Conservation (phyloP, 1,140 invertebrate genomes). For the Artemia franciscana region DNA sequence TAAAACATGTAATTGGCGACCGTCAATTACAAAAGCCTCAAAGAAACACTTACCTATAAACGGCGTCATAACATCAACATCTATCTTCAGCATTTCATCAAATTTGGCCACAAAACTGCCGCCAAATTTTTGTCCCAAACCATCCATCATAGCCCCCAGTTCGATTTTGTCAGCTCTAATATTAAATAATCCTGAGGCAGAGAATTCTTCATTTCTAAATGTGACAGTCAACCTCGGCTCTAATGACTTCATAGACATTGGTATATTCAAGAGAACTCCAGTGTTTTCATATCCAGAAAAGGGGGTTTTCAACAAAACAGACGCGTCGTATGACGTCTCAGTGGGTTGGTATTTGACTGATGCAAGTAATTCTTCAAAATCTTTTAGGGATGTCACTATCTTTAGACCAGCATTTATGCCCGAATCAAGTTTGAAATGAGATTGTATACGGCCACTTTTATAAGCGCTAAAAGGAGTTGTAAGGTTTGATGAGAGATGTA, state of each 20-base stretch:
- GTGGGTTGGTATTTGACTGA: conserved; percentile 9
- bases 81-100: conserved; percentile 1
- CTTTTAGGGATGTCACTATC: conserved; percentile 11
- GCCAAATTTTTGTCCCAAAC: neutral
- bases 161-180: conserved; percentile 1
- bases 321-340: conserved; percentile 10
- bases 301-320: conserved; percentile 12
- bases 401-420: conserved; percentile 11
- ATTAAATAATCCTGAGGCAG: neutral
- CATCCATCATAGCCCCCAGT: neutral
- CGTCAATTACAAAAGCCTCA: too few species aligned
- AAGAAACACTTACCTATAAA: neutral
- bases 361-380: conserved; percentile 5
- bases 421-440: conserved; percentile 6
- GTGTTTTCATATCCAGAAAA: conserved; percentile 9
- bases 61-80: neutral
- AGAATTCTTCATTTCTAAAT: conserved; percentile 1
- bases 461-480: conserved; percentile 14
- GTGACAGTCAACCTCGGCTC: neutral
- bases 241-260: neutral
- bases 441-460: conserved; percentile 7
- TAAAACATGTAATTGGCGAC: too few species aligned
- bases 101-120: neutral
- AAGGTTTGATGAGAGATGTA: conserved; percentile 14
- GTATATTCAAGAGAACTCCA: conserved; percentile 5